Base-by-base conservation (phyloP, 1,140 invertebrate species). In the Drosophila tropicalis region DNA sequence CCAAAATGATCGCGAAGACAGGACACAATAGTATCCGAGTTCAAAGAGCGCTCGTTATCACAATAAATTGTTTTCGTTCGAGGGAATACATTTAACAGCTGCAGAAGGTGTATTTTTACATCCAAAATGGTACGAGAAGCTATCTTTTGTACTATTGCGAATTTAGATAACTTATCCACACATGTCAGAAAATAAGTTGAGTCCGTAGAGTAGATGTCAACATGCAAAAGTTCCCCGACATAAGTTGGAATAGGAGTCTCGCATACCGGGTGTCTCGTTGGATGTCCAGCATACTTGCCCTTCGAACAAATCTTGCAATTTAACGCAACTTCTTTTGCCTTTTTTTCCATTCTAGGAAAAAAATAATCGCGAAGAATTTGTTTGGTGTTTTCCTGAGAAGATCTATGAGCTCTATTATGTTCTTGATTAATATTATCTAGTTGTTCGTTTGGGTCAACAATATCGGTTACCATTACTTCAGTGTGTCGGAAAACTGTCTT, bases 141-240 rank as follows among this genome's bases (percentile, higher is more conserved):
- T 29, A 29, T 29, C 29, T 29, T 29, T 29, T 29, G 29, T 29
- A 29, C 29, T 29, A 29, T 29, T 29, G 29, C 29, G 29, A 29
- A 29, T 29, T 29, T 29, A 29, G 29, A 29, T 29, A 29, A 29
- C 29, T 36, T 36, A 12, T 36, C 34, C 10, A 36, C 40, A n/a
- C 40, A 41, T n/a, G 40, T 41, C 40, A 15, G 40, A 41, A 41
- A 41, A n/a, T 41, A 41, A 41, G 10, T 41, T 41, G 40, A 41
- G 40, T 41, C 13, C 40, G 40, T 41, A 41, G 40, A 41, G 13
- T 41, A 41, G n/a, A 41, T 41, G 40, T 41, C 40, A 41, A 41
- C 40, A n/a, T 41, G 40, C 40, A 41, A 41, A 41, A 41, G n/a
- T 41, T 41, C 40, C 13, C 40, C 13, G 40, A 41, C n/a, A 41